A percentile compares a stretch with the other conserved stretches of the same genome.
Conservation (phyloP, 2,113 vertebrate genomes). For the Cebus imitator region DNA sequence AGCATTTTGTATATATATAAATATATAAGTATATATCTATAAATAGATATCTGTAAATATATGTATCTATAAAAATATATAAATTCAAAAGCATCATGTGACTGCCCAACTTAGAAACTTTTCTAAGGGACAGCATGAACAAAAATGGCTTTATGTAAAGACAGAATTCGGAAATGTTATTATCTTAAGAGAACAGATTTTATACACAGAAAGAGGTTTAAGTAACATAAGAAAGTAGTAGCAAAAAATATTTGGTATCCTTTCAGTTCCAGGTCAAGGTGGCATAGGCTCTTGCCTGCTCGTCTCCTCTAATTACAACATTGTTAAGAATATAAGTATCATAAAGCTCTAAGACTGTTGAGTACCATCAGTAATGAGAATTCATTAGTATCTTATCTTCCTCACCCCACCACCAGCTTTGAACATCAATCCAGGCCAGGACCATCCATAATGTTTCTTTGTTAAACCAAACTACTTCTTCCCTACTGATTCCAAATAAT, state of each 20-base stretch:
- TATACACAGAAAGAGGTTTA: not conserved
- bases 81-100: not conserved
- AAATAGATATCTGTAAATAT: not conserved
- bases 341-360: not conserved
- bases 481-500: not conserved
- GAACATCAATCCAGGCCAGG: not conserved
- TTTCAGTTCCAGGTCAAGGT: conserved; percentile 6
- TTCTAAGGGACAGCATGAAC: not conserved
- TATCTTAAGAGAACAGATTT: not conserved
- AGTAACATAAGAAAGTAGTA: not conserved
- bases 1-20: not conserved
- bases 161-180: not conserved
- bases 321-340: not conserved
- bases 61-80: not conserved
- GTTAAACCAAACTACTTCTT: conserved; percentile 18
- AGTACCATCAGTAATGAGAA: not conserved
- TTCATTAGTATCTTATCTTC: not conserved
- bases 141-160: not conserved
- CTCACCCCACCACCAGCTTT: not conserved
- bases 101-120: not conserved
- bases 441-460: not conserved
- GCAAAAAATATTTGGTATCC: not conserved
- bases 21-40: not conserved
- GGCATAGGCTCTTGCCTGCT: not conserved
- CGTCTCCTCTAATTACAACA: not conserved